Conservation (phyloP, 2,797 vertebrate species). For the Schizopygopsis pylzovi region DNA sequence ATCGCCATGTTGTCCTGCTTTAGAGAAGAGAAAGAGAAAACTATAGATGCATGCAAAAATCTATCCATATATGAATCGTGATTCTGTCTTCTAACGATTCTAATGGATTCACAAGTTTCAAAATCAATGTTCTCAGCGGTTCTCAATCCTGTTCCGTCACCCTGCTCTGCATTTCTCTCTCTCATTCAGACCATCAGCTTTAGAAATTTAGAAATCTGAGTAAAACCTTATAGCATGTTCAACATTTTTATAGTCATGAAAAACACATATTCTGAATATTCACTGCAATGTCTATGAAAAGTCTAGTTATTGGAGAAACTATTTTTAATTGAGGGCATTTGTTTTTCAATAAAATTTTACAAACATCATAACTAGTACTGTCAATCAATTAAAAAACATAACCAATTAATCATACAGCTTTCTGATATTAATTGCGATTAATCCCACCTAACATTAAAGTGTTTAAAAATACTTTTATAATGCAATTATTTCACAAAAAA, state of each 20-base stretch:
- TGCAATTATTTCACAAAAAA: neutral
- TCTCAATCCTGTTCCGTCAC: no score
- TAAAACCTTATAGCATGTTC: neutral
- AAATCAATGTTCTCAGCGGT: no score
- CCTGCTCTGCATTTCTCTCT: no score
- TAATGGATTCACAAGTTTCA: no score
- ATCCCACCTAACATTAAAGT: neutral
- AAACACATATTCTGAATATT: neutral
- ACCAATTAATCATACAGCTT: no score
- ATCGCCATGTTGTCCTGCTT: no score
- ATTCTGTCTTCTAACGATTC: no score
- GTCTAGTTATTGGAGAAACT: neutral
- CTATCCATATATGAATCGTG: no score
- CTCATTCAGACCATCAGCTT: no score
- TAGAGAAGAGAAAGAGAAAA: no score
- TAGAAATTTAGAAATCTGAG: neutral
- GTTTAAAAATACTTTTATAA: neutral
- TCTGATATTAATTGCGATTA: neutral
- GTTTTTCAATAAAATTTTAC: neutral
- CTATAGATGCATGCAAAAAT: no score
- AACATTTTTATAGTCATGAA: neutral
- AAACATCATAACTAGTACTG: neutral
- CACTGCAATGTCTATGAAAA: neutral
- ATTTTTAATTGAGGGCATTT: neutral
- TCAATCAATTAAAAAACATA: no score